phyloP scores from a whole-genome alignment of 2,888 invertebrate genomes.

The Agonopterix subpropinquella region DNA sequence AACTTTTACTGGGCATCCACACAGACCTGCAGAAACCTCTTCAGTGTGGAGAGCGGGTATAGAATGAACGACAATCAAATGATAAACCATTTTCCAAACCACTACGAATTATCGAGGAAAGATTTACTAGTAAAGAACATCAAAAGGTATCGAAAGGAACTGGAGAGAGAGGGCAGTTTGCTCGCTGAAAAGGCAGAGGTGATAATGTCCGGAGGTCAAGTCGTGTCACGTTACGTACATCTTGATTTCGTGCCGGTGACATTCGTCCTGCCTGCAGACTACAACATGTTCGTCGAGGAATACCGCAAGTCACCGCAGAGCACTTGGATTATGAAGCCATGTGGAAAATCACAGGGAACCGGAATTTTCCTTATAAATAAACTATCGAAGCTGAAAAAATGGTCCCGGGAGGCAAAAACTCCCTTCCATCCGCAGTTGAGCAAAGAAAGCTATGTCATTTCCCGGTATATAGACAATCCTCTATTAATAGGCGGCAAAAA shows the following conservation, averaged over 20 bases:
- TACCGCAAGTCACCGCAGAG: conserved; percentile 95
- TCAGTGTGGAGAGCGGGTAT: conserved; percentile 71
- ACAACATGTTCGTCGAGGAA: conserved; percentile 98
- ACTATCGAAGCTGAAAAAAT: conserved; percentile 93
- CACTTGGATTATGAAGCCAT: conserved; percentile 99
- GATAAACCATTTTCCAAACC: conserved; percentile 97
- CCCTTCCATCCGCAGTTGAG: conserved; percentile 87
- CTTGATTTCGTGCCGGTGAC: conserved; percentile 96
- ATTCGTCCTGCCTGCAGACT: conserved; percentile 95
- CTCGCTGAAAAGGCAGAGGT: conserved; percentile 84
- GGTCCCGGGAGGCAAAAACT: conserved; percentile 91
- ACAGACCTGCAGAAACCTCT: conserved; percentile 90
- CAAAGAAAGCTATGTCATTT: conserved; percentile 96
- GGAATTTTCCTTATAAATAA: conserved; percentile 98
- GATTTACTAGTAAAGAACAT: conserved; percentile 97
- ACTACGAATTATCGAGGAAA: conserved; percentile 95
- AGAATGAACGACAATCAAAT: conserved; percentile 88
- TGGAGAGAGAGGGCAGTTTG: conserved; percentile 92
- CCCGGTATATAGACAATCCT: conserved; percentile 97
- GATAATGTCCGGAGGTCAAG: conserved; percentile 75
- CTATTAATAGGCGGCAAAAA: conserved; percentile 96
- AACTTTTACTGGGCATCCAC: conserved; percentile 97
- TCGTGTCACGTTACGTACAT: conserved; percentile 83
- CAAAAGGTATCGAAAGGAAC: conserved; percentile 92
- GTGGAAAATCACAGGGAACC: conserved; percentile 95